Evolutionary conservation across 2,797 vertebrate species (phyloP).

Genomic region (Oryzias sinensis): DNA sequence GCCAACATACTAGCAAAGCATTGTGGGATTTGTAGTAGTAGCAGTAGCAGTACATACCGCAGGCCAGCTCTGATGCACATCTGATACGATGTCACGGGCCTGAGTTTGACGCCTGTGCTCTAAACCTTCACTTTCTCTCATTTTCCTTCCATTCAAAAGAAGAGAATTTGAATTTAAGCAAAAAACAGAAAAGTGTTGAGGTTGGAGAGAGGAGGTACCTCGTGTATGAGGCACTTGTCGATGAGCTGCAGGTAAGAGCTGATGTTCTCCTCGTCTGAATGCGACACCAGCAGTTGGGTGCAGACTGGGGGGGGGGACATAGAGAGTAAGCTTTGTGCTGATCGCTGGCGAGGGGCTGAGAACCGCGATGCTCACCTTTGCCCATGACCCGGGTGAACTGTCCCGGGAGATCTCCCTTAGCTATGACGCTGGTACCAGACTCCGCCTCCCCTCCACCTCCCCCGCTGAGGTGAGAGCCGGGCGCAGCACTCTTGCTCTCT

Average conservation of each 20-base stretch:
- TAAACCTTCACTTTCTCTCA: too few relatives aligned
- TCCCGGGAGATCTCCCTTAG: constrained; percentile 90
- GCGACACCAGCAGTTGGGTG: constrained; percentile 96
- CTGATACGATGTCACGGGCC: too few relatives aligned
- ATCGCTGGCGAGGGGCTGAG: too few relatives aligned
- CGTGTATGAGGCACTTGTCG: constrained; percentile 96
- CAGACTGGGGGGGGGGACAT: constrained; percentile 79
- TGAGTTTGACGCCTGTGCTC: too few relatives aligned
- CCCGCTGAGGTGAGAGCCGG: constrained; percentile 82
- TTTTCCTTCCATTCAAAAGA: too few relatives aligned
- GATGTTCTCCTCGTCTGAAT: constrained; percentile 97
- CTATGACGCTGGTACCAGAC: constrained; percentile 78
- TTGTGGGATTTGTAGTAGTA: too few relatives aligned
- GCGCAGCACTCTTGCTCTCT: constrained; percentile 69
- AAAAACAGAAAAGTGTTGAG: too few relatives aligned
- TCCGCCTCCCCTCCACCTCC: constrained; percentile 87
- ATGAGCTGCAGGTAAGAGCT: constrained; percentile 98
- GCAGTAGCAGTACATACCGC: too few relatives aligned
- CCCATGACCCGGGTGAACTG: constrained; percentile 99
- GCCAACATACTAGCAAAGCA: too few relatives aligned
- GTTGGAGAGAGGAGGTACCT: constrained; percentile 77
- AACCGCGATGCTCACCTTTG: constrained; percentile 81
- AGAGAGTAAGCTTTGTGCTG: background rate
- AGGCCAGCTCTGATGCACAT: too few relatives aligned
- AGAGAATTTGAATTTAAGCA: too few relatives aligned